These are phyloP conservation scores for Drosophila leontia DNA, from an alignment of 1,140 invertebrate species.

Conservation along the genomic window DNA sequence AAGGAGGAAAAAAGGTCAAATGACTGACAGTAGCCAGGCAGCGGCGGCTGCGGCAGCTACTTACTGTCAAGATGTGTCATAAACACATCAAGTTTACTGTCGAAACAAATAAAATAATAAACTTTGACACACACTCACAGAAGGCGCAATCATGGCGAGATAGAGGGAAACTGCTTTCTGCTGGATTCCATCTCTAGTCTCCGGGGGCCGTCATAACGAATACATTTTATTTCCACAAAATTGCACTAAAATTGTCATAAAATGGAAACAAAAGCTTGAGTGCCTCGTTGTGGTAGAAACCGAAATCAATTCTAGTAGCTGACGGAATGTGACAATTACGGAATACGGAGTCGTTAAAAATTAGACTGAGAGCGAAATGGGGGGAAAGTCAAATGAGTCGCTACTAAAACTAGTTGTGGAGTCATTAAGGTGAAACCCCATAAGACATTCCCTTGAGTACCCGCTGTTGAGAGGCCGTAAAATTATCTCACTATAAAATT, in stretches of 20 bases:
- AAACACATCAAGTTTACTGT: slow-evolving; percentile 83
- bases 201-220: slow-evolving; percentile 68
- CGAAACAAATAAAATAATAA: slow-evolving; percentile 84
- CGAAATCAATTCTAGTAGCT: slow-evolving; percentile 77
- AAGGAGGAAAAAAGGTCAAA: slow-evolving; percentile 71
- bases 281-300: slow-evolving; percentile 17
- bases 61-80: slow-evolving; percentile 81
- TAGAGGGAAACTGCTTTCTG: slow-evolving; percentile 50
- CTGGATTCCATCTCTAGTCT: slow-evolving; percentile 39
- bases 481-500: slow-evolving; percentile 76
- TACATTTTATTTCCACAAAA: slow-evolving; percentile 80
- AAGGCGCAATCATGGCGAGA: slow-evolving; percentile 60
- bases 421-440: slow-evolving; percentile 49
- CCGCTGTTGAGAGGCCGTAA: slow-evolving; percentile 60
- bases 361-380: slow-evolving; percentile 1
- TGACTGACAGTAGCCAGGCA: slow-evolving; percentile 63
- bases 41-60: slow-evolving; percentile 60
- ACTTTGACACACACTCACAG: slow-evolving; percentile 71
- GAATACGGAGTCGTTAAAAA: slow-evolving; percentile 59
- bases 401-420: slow-evolving; percentile 52
- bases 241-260: slow-evolving; percentile 81
- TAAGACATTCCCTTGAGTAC: slow-evolving; percentile 58
- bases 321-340: slow-evolving; percentile 79
- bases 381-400: slow-evolving; percentile 31
- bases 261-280: slow-evolving; percentile 45